Conservation (phyloP, 1,140 invertebrate species). For the Delia radicum region DNA sequence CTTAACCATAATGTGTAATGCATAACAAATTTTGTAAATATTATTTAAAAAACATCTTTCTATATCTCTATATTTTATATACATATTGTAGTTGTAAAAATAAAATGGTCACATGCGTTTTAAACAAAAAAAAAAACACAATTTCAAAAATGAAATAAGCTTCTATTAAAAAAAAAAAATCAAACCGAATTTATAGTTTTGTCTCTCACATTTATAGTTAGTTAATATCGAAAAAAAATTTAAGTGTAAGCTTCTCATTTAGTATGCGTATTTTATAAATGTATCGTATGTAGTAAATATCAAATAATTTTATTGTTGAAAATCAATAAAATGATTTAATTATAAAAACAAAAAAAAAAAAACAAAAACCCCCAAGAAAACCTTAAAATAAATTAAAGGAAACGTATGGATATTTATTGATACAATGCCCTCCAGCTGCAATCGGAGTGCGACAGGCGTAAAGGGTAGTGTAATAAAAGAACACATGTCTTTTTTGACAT, state of each 20-base stretch:
- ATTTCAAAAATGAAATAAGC: background rate
- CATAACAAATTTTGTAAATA: too few relatives aligned
- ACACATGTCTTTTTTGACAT: too few relatives aligned
- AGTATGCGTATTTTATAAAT: background rate
- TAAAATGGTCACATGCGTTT: constrained; percentile 27
- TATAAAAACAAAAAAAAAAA: background rate
- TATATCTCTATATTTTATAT: background rate
- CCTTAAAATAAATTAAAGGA: too few relatives aligned
- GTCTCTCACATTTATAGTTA: background rate
- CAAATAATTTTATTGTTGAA: background rate
- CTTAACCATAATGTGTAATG: too few relatives aligned
- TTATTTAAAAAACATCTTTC: too few relatives aligned
- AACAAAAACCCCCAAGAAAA: too few relatives aligned
- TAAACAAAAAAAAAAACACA: background rate
- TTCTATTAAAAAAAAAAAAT: background rate
- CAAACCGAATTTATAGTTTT: background rate
- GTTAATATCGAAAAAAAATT: background rate
- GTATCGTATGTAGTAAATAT: background rate
- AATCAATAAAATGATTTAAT: background rate
- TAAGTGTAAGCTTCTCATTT: background rate
- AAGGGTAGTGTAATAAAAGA: too few relatives aligned
- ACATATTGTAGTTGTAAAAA: background rate
- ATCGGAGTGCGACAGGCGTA: too few relatives aligned
- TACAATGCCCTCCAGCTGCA: too few relatives aligned
- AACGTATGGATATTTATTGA: too few relatives aligned